Conservation (phyloP, 2,113 vertebrate genomes). For the Cichladusa arquata region DNA sequence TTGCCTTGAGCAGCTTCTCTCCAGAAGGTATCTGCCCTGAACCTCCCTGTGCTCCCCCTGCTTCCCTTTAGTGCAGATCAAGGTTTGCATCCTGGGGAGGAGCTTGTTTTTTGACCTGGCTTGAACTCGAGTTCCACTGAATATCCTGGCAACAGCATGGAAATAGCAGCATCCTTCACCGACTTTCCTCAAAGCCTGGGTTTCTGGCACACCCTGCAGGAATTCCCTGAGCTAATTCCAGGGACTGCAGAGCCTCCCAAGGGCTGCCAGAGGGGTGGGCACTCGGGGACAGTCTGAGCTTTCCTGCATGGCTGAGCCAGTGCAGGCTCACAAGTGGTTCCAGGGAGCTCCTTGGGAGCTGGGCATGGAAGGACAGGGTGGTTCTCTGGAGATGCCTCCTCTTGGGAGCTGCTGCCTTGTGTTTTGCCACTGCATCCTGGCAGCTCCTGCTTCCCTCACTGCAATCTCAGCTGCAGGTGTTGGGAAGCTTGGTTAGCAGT, state of each 20-base stretch:
- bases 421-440: neutral
- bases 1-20: neutral
- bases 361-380: neutral
- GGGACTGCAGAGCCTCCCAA: neutral
- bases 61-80: neutral
- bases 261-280: neutral
- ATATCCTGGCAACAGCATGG: neutral
- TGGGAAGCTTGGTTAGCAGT: neutral
- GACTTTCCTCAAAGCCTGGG: neutral
- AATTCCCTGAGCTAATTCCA: neutral
- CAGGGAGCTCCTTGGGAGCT: neutral
- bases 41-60: neutral
- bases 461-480: neutral
- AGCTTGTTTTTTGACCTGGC: neutral
- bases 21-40: neutral
- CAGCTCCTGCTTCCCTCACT: neutral
- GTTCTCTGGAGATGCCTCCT: neutral
- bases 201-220: constrained; percentile 35
- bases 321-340: neutral
- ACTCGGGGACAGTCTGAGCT: fast-evolving
- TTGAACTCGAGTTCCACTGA: neutral
- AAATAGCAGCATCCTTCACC: neutral
- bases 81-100: neutral
- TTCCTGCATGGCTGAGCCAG: fast-evolving
- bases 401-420: neutral